Evolutionary conservation across 2,797 vertebrate species (phyloP).

Genomic region (Allobates femoralis): DNA sequence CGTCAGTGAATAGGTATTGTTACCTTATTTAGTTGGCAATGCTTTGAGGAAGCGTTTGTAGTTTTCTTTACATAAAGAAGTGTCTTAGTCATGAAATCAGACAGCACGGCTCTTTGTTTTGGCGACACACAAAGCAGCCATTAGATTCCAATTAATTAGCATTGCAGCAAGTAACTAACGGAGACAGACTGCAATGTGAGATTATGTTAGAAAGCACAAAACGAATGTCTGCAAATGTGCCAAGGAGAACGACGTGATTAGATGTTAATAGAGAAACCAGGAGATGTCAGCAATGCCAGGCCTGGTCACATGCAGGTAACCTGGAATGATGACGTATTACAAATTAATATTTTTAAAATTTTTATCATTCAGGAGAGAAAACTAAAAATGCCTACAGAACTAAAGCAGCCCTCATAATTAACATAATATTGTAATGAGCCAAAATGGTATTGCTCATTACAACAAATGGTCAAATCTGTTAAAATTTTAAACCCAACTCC

Average conservation of each 20-base stretch:
- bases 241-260: not conserved
- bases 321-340: not conserved
- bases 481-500: not conserved
- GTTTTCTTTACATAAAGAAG: slow-evolving; percentile 43
- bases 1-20: not conserved
- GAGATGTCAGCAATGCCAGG: not conserved
- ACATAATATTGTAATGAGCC: not conserved
- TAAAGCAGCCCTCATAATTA: not conserved
- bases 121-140: slow-evolving; percentile 18
- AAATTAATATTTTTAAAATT: not conserved
- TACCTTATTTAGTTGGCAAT: not conserved
- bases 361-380: not conserved
- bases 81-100: slow-evolving; percentile 24
- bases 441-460: not conserved
- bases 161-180: slow-evolving; percentile 25
- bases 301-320: not conserved
- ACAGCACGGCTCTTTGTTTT: slow-evolving; percentile 14
- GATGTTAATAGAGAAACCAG: not conserved
- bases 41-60: slow-evolving; percentile 37
- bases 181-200: slow-evolving; percentile 39
- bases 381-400: not conserved
- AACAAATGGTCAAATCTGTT: not conserved
- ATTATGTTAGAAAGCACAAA: slow-evolving; percentile 7
- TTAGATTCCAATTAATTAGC: slow-evolving; percentile 50
- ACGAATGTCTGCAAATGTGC: not conserved